Conservation (phyloP, 2,888 invertebrate species). For the Epirrita christyi region DNA sequence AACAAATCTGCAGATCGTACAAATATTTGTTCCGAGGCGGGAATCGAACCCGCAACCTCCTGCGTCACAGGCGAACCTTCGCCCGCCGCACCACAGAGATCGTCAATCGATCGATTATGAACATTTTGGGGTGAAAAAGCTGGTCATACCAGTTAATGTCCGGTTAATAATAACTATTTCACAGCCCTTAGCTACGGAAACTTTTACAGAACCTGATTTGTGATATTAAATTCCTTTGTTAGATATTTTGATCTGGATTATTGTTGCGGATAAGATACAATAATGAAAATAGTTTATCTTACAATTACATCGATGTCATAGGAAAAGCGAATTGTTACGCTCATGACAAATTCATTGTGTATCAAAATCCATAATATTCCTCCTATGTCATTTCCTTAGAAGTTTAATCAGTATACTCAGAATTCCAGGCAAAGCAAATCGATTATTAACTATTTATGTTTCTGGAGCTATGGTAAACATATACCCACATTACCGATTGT, state of each 20-base stretch:
- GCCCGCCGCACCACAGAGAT: too few species aligned
- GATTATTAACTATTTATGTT: slow-evolving; percentile 20
- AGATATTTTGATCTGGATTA: slow-evolving; percentile 21
- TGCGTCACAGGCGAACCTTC: too few species aligned
- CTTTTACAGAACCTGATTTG: slow-evolving; percentile 65
- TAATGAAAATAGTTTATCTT: slow-evolving; percentile 29
- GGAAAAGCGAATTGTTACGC: neutral
- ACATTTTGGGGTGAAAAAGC: too few species aligned
- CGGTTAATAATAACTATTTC: neutral
- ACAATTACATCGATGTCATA: too few species aligned
- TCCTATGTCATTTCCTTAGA: slow-evolving; percentile 3
- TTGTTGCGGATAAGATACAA: too few species aligned
- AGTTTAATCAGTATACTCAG: slow-evolving; percentile 9
- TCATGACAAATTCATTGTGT: neutral
- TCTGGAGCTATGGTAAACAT: slow-evolving; percentile 13
- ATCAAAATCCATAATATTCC: neutral
- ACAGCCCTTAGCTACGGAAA: slow-evolving; percentile 51
- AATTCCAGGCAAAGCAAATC: slow-evolving; percentile 11
- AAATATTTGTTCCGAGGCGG: too few species aligned
- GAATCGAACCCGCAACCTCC: too few species aligned
- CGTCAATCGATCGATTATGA: too few species aligned
- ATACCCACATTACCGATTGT: slow-evolving; percentile 26
- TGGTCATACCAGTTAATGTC: neutral
- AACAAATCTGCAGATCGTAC: too few species aligned
- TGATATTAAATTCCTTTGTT: slow-evolving; percentile 37